A percentile compares a stretch with the other conserved stretches of the same genome.
Conservation (phyloP, 2,888 invertebrate species). For the Brachylomia viminalis region DNA sequence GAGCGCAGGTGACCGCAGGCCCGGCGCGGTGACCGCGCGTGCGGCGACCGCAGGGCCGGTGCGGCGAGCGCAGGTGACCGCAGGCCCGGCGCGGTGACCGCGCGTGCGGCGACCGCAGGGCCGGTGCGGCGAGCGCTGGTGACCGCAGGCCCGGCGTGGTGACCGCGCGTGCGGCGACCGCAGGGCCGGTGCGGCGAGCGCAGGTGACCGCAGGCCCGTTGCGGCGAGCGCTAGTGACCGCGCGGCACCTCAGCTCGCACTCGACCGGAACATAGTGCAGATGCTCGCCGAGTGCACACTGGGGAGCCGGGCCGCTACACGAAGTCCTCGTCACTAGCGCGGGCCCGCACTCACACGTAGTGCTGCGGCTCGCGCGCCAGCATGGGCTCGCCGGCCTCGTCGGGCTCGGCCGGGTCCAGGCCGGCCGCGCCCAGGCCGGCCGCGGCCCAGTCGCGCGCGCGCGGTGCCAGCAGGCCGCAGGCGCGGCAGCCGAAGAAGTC, state of each 20-base stretch:
- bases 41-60: neutral
- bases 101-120: neutral
- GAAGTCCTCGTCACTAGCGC: constrained; percentile 55
- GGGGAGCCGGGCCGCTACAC: constrained; percentile 52
- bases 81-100: neutral
- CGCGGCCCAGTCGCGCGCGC: constrained; percentile 93
- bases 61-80: neutral
- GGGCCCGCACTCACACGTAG: constrained; percentile 60
- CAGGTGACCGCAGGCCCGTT: neutral
- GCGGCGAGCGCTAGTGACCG: constrained; percentile 28
- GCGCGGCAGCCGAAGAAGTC: constrained; percentile 96
- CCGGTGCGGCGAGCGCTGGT: neutral
- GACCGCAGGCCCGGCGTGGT: neutral
- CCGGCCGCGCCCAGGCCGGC: constrained; percentile 59
- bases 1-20: neutral
- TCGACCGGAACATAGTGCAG: neutral
- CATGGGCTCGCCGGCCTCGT: constrained; percentile 67
- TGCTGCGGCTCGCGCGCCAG: constrained; percentile 57
- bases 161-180: neutral
- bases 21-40: neutral
- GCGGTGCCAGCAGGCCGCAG: constrained; percentile 93
- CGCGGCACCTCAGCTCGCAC: neutral
- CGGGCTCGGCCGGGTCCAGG: too few relatives aligned
- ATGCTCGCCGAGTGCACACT: neutral
- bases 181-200: neutral